These are phyloP conservation scores for Catocala fraxini DNA, from an alignment of 2,888 invertebrate species.

Conservation along the genomic window DNA sequence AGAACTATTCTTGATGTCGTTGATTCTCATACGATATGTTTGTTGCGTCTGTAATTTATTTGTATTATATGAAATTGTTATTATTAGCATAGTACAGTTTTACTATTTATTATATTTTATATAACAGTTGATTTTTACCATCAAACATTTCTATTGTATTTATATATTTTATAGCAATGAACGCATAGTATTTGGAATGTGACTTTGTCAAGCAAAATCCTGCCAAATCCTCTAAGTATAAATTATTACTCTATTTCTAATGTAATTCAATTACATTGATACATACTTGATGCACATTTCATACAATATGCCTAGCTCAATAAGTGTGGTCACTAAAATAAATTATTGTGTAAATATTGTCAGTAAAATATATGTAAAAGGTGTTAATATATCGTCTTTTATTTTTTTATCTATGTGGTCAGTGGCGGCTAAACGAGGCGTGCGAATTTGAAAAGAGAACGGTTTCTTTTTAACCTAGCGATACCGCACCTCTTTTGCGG, in stretches of 20 bases:
- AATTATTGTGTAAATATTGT: conserved; percentile 86
- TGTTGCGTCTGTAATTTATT: conserved; percentile 67
- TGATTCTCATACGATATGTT: conserved; percentile 58
- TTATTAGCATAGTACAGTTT: conserved; percentile 58
- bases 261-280: conserved; percentile 83
- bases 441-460: too few relatives aligned
- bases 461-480: too few relatives aligned
- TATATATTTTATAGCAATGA: conserved; percentile 59
- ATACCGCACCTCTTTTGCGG: too few relatives aligned
- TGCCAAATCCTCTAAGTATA: conserved; percentile 78
- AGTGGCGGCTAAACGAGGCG: too few relatives aligned
- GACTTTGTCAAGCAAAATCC: conserved; percentile 84
- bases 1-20: conserved; percentile 53
- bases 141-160: conserved; percentile 59
- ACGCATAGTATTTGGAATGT: conserved; percentile 70
- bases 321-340: conserved; percentile 86
- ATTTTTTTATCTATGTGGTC: conserved; percentile 27
- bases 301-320: conserved; percentile 85
- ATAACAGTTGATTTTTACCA: conserved; percentile 72
- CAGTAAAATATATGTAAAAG: conserved; percentile 87
- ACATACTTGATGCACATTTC: conserved; percentile 84
- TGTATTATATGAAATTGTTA: conserved; percentile 66
- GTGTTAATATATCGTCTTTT: conserved; percentile 69
- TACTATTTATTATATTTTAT: conserved; percentile 72
- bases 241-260: conserved; percentile 67